Evolutionary conservation across 2,888 invertebrate species (phyloP).

Genomic region (Amblyjoppa fuscipennis): DNA sequence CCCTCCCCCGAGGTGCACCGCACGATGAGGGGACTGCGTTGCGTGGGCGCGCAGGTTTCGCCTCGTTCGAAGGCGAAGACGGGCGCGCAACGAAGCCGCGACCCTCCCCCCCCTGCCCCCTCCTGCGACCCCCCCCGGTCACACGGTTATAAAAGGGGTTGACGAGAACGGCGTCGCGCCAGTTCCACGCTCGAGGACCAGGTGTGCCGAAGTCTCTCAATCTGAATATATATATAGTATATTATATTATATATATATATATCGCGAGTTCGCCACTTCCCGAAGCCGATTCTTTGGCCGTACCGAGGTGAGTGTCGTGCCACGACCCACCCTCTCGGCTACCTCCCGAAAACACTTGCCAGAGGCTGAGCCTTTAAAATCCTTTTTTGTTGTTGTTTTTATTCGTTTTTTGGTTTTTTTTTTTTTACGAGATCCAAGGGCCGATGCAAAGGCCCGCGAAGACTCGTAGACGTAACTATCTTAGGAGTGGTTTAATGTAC

Average conservation of each 20-base stretch:
- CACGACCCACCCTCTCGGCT: constrained; percentile 24
- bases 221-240: constrained; percentile 2
- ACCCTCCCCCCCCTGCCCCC: neutral
- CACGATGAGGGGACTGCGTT: constrained; percentile 73
- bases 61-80: constrained; percentile 14
- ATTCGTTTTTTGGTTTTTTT: neutral
- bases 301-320: constrained; percentile 63
- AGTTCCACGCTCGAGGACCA: constrained; percentile 78
- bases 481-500: neutral
- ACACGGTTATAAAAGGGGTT: constrained; percentile 82
- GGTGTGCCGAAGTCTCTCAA: constrained; percentile 58
- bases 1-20: constrained; percentile 58
- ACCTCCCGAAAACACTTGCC: neutral
- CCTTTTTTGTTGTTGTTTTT: neutral
- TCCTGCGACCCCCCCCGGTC: too few species aligned
- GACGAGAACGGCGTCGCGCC: constrained; percentile 78
- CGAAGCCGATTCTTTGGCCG: constrained; percentile 42
- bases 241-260: too few species aligned
- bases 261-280: constrained; percentile 44
- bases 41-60: constrained; percentile 79
- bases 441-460: neutral
- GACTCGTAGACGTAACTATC: too few species aligned
- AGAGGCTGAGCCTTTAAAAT: neutral
- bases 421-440: constrained; percentile 9
- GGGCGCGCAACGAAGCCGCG: constrained; percentile 8